phyloP scores from a whole-genome alignment of 2,113 vertebrate genomes.

The Poeciliopsis retropinna region DNA sequence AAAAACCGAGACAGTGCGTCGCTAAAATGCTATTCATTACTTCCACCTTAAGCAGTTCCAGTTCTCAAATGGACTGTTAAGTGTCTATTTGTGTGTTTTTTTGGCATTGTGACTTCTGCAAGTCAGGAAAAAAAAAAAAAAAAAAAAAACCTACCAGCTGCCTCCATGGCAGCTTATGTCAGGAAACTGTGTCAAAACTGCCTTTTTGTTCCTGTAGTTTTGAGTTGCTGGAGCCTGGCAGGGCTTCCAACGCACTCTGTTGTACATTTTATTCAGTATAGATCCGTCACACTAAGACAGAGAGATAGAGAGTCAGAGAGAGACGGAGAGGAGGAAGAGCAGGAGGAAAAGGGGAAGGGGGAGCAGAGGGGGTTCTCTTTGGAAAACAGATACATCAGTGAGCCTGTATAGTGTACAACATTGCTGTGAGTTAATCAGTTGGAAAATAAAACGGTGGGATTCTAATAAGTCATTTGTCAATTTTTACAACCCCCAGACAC shows the following conservation, averaged over 20 bases:
- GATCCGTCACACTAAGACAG: conserved; percentile 55
- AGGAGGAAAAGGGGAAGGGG: conserved; percentile 17
- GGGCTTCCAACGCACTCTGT: conserved; percentile 44
- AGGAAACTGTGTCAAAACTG: conserved; percentile 31
- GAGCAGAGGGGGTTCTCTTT: conserved; percentile 54
- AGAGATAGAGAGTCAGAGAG: conserved; percentile 27
- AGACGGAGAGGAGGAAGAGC: conserved; percentile 21
- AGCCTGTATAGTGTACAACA: conserved; percentile 76
- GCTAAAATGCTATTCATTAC: conserved; percentile 11
- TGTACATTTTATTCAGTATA: conserved; percentile 52
- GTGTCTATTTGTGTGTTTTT: conserved; percentile 17
- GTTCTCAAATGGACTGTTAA: conserved; percentile 14
- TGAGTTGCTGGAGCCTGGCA: conserved; percentile 25
- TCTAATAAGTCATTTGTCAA: conserved; percentile 86
- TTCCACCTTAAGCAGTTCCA: conserved; percentile 12
- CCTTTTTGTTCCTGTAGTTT: conserved; percentile 28
- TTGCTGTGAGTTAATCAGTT: conserved; percentile 83
- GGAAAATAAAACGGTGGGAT: conserved; percentile 83
- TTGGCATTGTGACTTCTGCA: conserved; percentile 10
- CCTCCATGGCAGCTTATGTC: conserved; percentile 26
- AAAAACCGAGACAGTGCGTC: conserved; percentile 1
- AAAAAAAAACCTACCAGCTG: background rate
- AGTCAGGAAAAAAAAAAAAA: conserved; percentile 5
- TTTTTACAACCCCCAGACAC: conserved; percentile 84
- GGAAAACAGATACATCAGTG: conserved; percentile 80